Evolutionary conservation across 2,888 invertebrate species (phyloP).

Genomic region (Lasiommata megera): DNA sequence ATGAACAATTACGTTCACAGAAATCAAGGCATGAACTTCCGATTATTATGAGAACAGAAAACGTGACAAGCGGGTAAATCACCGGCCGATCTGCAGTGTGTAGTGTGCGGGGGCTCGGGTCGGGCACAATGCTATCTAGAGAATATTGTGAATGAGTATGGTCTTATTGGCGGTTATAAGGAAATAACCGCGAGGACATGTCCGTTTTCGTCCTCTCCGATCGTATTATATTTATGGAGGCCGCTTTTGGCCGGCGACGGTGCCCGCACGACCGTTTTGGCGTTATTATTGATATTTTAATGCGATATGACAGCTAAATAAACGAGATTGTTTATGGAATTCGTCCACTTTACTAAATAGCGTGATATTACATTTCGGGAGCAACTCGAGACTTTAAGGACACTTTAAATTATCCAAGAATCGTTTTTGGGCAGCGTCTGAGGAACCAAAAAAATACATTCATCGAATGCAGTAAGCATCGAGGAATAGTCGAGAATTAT

Average conservation of each 20-base stretch:
- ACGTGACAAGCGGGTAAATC: too few species aligned
- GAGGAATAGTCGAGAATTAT: too few species aligned
- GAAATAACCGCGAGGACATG: conserved; percentile 63
- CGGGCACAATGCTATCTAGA: conserved; percentile 47
- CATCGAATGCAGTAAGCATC: too few species aligned
- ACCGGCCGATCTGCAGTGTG: not conserved
- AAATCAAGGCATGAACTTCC: too few species aligned
- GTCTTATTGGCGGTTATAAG: conserved; percentile 55
- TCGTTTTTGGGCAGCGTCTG: too few species aligned
- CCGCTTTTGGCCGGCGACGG: conserved; percentile 52
- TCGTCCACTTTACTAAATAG: not conserved
- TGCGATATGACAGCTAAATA: conserved; percentile 38
- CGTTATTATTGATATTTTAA: conserved; percentile 47
- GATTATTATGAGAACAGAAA: not conserved
- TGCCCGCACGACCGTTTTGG: conserved; percentile 48
- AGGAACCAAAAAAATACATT: too few species aligned
- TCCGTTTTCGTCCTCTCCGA: conserved; percentile 59
- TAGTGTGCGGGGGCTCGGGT: not conserved
- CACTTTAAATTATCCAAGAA: too few species aligned
- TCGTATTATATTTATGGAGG: conserved; percentile 64
- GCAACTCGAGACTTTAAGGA: too few species aligned
- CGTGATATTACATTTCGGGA: too few species aligned
- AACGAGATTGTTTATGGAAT: conserved; percentile 8
- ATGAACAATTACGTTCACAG: too few species aligned
- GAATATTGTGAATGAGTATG: conserved; percentile 47